Evolutionary conservation across 2,797 vertebrate species (phyloP).

Genomic region (Synanceia verrucosa): DNA sequence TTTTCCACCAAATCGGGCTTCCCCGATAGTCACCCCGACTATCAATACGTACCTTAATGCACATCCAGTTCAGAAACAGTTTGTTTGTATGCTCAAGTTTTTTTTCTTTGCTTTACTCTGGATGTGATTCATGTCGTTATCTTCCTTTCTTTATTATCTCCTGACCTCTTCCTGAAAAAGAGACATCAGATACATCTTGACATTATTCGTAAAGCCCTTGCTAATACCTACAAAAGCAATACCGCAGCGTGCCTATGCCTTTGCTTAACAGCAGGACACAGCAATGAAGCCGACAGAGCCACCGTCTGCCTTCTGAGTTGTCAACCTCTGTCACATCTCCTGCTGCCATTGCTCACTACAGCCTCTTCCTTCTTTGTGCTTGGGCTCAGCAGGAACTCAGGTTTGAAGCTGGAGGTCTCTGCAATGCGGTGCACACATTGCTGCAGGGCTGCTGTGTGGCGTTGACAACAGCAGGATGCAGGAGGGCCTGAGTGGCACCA

Average conservation of each 20-base stretch:
- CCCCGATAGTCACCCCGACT: no score
- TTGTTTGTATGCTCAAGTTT: rapidly evolving
- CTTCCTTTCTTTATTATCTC: slow-evolving; percentile 1
- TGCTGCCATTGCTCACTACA: slow-evolving; percentile 13
- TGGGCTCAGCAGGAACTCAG: slow-evolving; percentile 32
- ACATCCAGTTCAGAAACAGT: not conserved
- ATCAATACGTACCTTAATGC: no score
- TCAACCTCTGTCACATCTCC: slow-evolving; percentile 46
- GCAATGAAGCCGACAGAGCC: slow-evolving; percentile 12
- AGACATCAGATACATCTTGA: not conserved
- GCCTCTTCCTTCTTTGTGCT: slow-evolving; percentile 19
- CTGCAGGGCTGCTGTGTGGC: slow-evolving; percentile 34
- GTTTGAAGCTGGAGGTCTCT: slow-evolving; percentile 34
- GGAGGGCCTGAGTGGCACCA: not conserved
- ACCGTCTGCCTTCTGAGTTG: slow-evolving; percentile 41
- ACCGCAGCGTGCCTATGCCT: not conserved
- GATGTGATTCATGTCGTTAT: not conserved
- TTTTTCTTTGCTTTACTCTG: not conserved
- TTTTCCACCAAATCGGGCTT: no score
- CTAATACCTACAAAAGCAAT: slow-evolving; percentile 19
- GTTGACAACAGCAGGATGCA: slow-evolving; percentile 4
- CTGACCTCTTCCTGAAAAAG: slow-evolving; percentile 12
- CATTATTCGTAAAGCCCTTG: not conserved
- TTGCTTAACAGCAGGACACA: slow-evolving; percentile 24
- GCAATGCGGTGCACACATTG: slow-evolving; percentile 4